A percentile compares a stretch with the other conserved stretches of the same genome.
phyloP scores from a whole-genome alignment of 2,888 invertebrate species.

The Heliconius aoede region DNA sequence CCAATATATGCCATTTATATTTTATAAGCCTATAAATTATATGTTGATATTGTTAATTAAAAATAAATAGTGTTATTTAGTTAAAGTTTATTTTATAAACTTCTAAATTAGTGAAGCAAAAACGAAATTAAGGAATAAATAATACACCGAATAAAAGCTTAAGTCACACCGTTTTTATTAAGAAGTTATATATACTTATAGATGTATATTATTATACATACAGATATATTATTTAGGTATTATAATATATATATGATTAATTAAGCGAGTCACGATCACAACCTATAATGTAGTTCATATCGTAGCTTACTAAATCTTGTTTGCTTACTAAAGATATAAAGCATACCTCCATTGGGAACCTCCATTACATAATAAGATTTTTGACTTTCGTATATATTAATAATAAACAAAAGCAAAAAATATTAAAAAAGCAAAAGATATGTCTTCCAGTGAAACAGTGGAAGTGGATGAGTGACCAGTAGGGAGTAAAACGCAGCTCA shows the following conservation, averaged over 20 bases:
- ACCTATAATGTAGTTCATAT: background rate
- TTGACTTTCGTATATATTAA: too few species aligned
- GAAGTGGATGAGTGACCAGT: too few species aligned
- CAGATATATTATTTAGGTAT: background rate
- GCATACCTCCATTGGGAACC: background rate
- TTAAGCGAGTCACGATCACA: background rate
- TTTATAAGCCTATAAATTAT: slow-evolving; percentile 16
- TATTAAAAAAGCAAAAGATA: too few species aligned
- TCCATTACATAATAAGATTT: background rate
- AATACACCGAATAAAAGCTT: too few species aligned
- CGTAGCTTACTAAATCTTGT: slow-evolving; percentile 1
- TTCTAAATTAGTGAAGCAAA: background rate
- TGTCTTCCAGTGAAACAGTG: too few species aligned
- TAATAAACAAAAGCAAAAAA: too few species aligned
- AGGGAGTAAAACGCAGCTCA: too few species aligned
- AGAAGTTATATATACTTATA: background rate
- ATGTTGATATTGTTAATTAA: slow-evolving; percentile 1
- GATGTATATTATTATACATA: background rate
- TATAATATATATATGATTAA: background rate
- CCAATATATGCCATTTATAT: slow-evolving; percentile 33
- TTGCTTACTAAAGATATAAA: background rate
- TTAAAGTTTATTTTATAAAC: background rate
- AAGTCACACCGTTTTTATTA: too few species aligned
- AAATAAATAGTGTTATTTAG: background rate
- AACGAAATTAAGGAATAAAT: too few species aligned